Percentiles rank a stretch among this genome's conserved stretches.
phyloP scores from a whole-genome alignment of 1,140 invertebrate genomes.

The Bombus consobrinus region DNA sequence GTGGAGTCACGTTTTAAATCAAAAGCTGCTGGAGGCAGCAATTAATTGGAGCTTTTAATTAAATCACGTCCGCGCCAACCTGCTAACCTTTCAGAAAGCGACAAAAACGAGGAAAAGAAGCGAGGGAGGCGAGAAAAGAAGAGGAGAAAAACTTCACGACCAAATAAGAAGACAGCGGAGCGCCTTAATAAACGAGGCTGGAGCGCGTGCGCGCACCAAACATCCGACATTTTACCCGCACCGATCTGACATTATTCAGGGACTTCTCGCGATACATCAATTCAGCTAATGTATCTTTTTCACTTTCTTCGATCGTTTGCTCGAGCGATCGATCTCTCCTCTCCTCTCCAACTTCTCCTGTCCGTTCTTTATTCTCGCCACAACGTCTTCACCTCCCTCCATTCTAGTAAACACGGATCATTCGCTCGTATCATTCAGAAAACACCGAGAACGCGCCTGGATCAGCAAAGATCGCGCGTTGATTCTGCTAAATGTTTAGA shows the following conservation, averaged over 20 bases:
- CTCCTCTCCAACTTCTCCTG: background rate
- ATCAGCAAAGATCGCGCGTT: background rate
- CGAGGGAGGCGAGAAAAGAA: background rate
- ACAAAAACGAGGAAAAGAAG: background rate
- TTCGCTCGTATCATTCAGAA: background rate
- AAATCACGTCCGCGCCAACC: background rate
- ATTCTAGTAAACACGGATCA: slow-evolving; percentile 1
- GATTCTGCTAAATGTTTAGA: background rate
- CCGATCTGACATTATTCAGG: background rate
- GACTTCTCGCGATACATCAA: background rate
- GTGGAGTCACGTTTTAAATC: background rate
- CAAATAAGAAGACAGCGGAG: background rate
- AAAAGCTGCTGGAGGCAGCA: background rate
- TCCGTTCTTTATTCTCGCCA: background rate
- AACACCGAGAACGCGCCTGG: background rate
- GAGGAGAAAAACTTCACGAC: background rate
- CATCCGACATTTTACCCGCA: slow-evolving; percentile 33
- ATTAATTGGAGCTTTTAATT: slow-evolving; percentile 45
- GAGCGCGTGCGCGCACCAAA: background rate
- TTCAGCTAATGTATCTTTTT: background rate
- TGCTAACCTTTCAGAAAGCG: background rate
- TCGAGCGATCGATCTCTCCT: background rate
- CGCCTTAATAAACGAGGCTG: background rate
- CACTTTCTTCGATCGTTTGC: background rate
- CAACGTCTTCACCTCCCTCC: background rate